Conservation (phyloP, 2,888 invertebrate genomes). For the Psococerastis gibbosa region DNA sequence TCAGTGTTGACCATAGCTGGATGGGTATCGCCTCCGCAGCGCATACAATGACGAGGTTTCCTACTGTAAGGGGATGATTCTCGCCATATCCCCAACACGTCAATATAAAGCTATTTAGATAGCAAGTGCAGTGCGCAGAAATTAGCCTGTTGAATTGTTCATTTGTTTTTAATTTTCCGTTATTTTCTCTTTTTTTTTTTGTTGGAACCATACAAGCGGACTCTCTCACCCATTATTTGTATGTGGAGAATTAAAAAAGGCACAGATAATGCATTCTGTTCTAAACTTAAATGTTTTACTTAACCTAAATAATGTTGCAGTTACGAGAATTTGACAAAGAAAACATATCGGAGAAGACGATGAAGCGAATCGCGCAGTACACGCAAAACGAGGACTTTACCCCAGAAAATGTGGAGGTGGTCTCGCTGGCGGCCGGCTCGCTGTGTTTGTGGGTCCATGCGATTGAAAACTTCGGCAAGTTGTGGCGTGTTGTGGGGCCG, state of each 20-base stretch:
- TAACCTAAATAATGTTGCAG: conserved; percentile 22
- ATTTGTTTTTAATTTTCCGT: no score
- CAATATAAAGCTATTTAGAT: no score
- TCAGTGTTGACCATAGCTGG: no score
- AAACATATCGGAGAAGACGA: conserved; percentile 61
- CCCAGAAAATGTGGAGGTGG: conserved; percentile 68
- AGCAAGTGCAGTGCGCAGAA: no score
- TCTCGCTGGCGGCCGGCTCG: conserved; percentile 71
- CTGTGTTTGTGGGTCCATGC: conserved; percentile 81
- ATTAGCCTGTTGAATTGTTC: no score
- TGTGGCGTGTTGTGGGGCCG: conserved; percentile 56
- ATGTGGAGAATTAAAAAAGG: no score
- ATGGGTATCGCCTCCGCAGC: no score
- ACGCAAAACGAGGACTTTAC: conserved; percentile 68
- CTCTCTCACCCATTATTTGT: conserved; percentile 5
- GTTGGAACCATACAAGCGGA: not conserved
- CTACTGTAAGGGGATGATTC: no score
- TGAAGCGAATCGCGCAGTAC: conserved; percentile 63
- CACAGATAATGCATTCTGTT: conserved; percentile 10
- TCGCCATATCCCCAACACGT: no score
- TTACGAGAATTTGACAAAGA: conserved; percentile 76
- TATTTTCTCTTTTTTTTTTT: no score
- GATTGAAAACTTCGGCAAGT: conserved; percentile 78
- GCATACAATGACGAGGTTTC: no score
- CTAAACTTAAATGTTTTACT: no score